Conservation (phyloP, 1,140 invertebrate genomes). For the Brachionus calyciflorus region DNA sequence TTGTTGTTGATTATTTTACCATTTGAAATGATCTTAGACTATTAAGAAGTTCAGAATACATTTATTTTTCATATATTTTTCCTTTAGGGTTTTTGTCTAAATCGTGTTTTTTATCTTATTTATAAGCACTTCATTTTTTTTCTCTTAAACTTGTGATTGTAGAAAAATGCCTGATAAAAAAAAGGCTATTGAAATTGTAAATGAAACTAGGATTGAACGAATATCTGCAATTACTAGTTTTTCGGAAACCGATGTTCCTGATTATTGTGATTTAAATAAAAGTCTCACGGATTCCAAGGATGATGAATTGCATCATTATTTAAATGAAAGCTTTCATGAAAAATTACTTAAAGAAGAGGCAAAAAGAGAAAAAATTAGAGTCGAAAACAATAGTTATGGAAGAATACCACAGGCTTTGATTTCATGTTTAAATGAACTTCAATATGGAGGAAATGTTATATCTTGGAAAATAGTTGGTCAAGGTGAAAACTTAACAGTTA, state of each 20-base stretch:
- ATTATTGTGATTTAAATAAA: neutral
- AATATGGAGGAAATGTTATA: neutral
- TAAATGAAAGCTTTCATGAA: neutral
- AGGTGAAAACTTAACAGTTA: conserved; percentile 5
- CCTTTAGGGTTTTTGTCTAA: no score
- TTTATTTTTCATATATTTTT: no score
- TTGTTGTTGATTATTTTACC: no score
- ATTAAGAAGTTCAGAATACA: no score
- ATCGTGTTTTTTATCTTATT: no score
- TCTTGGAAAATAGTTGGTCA: conserved; percentile 17
- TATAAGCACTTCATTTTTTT: no score
- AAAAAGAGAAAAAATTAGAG: neutral
- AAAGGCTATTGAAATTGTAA: no score
- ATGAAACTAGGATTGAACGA: neutral
- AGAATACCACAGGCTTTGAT: neutral
- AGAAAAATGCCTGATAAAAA: no score
- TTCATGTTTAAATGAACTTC: neutral
- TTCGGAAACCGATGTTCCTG: neutral
- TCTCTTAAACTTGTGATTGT: no score
- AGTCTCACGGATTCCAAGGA: neutral
- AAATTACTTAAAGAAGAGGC: neutral
- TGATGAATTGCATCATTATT: neutral
- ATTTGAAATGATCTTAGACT: no score
- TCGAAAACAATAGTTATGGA: neutral
- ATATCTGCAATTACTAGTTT: neutral